Evolutionary conservation across 1,140 invertebrate species (phyloP).

Genomic region (Pectinophora gossypiella): DNA sequence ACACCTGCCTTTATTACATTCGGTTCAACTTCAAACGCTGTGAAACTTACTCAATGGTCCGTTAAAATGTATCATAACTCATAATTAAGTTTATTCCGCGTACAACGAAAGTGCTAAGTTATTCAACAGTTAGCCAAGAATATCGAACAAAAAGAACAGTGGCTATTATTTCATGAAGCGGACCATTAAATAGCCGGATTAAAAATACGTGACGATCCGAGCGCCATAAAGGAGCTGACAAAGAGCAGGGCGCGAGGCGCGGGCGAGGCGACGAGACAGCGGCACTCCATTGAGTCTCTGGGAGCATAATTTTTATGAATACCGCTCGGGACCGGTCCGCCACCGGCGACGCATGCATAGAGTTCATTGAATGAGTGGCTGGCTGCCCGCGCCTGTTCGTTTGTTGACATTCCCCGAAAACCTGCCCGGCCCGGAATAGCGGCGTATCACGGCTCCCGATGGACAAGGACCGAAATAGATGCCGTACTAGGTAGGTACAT

Average conservation of each 20-base stretch:
- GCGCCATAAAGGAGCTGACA: constrained; percentile 20
- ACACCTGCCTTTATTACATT: constrained; percentile 35
- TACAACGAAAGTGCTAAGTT: constrained; percentile 30
- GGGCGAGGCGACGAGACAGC: constrained; percentile 7
- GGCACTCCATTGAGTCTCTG: constrained; percentile 47
- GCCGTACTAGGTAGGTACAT: constrained; percentile 25
- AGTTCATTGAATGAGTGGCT: constrained; percentile 68
- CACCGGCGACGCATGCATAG: constrained; percentile 54
- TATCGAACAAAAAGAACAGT: not conserved
- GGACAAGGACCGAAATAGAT: constrained; percentile 64
- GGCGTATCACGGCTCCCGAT: constrained; percentile 56
- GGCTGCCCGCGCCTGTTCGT: constrained; percentile 40
- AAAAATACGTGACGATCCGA: constrained; percentile 26
- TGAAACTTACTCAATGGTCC: constrained; percentile 42
- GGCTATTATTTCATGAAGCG: constrained; percentile 6
- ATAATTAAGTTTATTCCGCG: constrained; percentile 26
- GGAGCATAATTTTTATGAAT: constrained; percentile 69
- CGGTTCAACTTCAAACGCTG: no score
- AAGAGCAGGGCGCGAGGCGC: not conserved
- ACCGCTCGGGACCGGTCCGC: constrained; percentile 55
- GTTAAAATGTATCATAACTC: constrained; percentile 29
- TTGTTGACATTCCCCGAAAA: constrained; percentile 74
- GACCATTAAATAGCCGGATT: constrained; percentile 1
- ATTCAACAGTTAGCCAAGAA: not conserved
- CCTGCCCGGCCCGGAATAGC: constrained; percentile 67